Conservation (phyloP, 2,888 invertebrate species). For the Drosophila antonietae region DNA sequence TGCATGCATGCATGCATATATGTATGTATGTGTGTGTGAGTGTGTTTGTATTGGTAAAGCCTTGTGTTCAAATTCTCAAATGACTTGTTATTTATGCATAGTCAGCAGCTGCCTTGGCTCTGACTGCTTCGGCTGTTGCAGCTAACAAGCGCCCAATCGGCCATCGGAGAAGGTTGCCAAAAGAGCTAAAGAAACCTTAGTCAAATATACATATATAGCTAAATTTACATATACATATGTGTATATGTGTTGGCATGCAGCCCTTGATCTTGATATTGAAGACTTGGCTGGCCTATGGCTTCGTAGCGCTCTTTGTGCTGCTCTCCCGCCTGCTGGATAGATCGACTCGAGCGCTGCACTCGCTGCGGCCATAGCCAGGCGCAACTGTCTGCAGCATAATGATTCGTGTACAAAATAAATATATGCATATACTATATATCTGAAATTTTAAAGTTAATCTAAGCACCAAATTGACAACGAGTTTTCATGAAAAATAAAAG, state of each 20-base stretch:
- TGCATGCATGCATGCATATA: background rate
- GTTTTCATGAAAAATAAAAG: background rate
- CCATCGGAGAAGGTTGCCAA: constrained; percentile 1
- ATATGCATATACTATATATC: background rate
- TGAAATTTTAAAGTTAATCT: background rate
- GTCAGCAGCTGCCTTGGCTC: constrained; percentile 28
- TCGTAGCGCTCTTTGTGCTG: constrained; percentile 60
- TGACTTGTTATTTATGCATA: constrained; percentile 42
- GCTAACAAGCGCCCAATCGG: background rate
- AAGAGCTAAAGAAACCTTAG: background rate
- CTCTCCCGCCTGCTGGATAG: constrained; percentile 55
- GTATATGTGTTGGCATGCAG: constrained; percentile 46
- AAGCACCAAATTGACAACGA: background rate
- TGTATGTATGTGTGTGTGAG: background rate
- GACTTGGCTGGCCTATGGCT: constrained; percentile 59
- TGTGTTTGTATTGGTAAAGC: background rate
- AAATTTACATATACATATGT: background rate
- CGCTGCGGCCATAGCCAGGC: constrained; percentile 5
- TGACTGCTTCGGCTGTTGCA: background rate
- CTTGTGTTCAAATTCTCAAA: constrained; percentile 35
- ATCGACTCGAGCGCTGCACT: constrained; percentile 45
- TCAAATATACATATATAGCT: background rate
- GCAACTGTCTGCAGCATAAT: too few relatives aligned
- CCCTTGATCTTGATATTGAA: constrained; percentile 56
- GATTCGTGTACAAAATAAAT: background rate